phyloP scores from a whole-genome alignment of 2,797 vertebrate species.

The Periophthalmus magnuspinnatus region DNA sequence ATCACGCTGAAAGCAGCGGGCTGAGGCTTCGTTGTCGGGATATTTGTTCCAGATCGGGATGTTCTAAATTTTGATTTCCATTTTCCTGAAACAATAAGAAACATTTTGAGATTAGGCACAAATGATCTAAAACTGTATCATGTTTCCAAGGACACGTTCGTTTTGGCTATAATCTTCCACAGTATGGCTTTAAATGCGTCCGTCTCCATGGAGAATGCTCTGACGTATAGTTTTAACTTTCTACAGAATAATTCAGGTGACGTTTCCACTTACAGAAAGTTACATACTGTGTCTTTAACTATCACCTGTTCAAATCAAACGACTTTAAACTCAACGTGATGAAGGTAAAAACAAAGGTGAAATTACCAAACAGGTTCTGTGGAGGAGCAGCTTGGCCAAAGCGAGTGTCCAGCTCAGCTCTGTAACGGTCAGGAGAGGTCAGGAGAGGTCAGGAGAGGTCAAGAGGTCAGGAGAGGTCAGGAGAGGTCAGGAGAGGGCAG shows the following conservation, averaged over 20 bases:
- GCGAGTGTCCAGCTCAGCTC: constrained; percentile 57
- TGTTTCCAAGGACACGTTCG: no score
- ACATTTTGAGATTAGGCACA: neutral
- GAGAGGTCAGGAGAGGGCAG: no score
- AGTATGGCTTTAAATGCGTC: no score
- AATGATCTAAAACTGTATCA: neutral
- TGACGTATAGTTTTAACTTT: no score
- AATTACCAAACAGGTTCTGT: constrained; percentile 40
- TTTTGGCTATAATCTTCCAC: no score
- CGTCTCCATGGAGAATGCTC: no score
- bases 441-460: no score
- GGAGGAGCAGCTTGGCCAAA: constrained; percentile 36
- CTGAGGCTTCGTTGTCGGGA: constrained; percentile 21
- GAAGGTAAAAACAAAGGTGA: neutral
- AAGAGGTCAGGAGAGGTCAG: no score
- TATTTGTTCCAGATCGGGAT: neutral
- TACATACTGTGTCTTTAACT: no score
- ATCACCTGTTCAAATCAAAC: no score
- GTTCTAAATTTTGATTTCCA: constrained; percentile 7
- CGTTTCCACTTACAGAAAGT: no score
- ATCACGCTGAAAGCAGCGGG: constrained; percentile 48
- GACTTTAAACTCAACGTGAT: neutral
- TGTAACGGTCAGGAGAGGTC: constrained; percentile 22
- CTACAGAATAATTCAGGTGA: no score
- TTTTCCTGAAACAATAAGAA: constrained; percentile 38